Conservation (phyloP, 2,113 vertebrate genomes). For the Aldabrachelys gigantea region DNA sequence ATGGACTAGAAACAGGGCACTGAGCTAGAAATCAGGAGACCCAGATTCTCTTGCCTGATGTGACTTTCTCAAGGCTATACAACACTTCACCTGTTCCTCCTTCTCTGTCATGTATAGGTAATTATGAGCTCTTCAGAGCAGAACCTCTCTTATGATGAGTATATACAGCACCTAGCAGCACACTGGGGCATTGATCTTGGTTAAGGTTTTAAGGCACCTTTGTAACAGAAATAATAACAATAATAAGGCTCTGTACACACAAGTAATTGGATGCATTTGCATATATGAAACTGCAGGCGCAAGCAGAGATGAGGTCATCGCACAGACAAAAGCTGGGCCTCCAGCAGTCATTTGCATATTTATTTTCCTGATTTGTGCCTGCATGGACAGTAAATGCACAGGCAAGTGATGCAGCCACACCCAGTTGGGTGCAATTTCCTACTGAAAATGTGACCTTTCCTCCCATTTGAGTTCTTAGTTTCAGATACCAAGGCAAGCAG, state of each 20-base stretch:
- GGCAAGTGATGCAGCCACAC: background rate
- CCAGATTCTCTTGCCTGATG: background rate
- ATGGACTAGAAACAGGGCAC: background rate
- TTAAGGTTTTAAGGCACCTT: background rate
- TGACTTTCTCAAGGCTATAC: background rate
- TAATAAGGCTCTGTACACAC: background rate
- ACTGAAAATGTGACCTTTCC: slow-evolving; percentile 13
- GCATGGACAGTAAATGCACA: background rate
- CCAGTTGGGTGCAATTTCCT: background rate
- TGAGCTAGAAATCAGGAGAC: background rate
- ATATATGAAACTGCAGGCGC: background rate
- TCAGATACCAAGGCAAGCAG: background rate
- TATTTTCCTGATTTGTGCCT: background rate
- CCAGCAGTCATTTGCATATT: background rate
- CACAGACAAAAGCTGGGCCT: background rate
- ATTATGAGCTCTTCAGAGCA: background rate
- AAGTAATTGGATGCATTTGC: background rate
- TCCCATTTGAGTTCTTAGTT: background rate
- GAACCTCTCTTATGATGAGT: background rate
- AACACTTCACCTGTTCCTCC: background rate
- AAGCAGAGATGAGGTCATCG: background rate
- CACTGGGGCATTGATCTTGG: background rate
- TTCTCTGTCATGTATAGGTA: too few species aligned
- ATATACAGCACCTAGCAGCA: background rate
- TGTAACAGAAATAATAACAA: background rate